Conservation (phyloP, 2,888 invertebrate genomes). For the Strigamia transsilvanica region DNA sequence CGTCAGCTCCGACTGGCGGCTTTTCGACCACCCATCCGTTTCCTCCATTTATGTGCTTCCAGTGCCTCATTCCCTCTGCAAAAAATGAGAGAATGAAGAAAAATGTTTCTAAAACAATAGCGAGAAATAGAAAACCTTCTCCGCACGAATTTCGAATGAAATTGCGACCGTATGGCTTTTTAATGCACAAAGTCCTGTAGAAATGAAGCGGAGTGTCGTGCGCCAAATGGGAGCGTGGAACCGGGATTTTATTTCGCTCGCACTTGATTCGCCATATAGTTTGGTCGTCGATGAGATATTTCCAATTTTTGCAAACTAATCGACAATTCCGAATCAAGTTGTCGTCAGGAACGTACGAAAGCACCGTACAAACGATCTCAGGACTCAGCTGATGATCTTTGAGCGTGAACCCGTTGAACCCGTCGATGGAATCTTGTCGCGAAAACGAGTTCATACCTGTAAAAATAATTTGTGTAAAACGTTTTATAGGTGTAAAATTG, state of each 20-base stretch:
- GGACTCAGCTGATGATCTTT: neutral
- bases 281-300: constrained; percentile 12
- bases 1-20: constrained; percentile 66
- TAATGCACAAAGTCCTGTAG: constrained; percentile 15
- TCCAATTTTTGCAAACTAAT: constrained; percentile 41
- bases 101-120: too few species aligned
- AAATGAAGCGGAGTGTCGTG: neutral
- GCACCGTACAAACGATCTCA: constrained; percentile 1
- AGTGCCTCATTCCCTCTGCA: constrained; percentile 54
- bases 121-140: neutral
- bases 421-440: neutral
- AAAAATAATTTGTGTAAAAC: too few species aligned
- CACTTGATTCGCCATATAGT: constrained; percentile 39
- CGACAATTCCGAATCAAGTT: neutral
- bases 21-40: constrained; percentile 67
- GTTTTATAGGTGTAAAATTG: too few species aligned
- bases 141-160: constrained; percentile 37
- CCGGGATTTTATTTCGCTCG: neutral
- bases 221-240: neutral
- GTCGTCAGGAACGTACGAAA: neutral
- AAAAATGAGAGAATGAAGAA: neutral
- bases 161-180: constrained; percentile 34
- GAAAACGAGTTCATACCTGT: neutral
- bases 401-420: neutral
- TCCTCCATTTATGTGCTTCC: constrained; percentile 61